Evolutionary conservation across 2,113 vertebrate species (phyloP), one percentile per base, ranked within the genome.

Genomic region (Megaceryle maxima): DNA sequence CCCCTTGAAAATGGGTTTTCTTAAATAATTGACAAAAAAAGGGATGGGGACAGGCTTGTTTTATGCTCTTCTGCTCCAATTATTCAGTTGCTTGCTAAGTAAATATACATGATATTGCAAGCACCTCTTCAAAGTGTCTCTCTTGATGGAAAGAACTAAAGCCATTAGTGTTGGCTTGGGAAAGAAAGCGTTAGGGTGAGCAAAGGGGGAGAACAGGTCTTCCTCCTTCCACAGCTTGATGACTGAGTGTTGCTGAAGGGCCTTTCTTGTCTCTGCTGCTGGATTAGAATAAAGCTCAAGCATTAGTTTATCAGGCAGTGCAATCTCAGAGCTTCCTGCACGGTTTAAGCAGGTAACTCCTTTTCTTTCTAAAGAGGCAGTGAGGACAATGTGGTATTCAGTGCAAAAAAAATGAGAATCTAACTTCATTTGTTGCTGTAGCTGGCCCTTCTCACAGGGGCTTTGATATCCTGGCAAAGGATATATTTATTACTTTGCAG

Each of bases 61-160:
- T 75, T 37, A 6, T 92, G 86, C 90, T 92, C 35, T 94, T 94
- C 95, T 96, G 90, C 92, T 95, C 13, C 18, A 95, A 13, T 94
- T 94, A 46, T 10, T 94, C 82, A 46, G 56, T 59, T 73, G 55
- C 64, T 86, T 7, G 60, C 55, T 84, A 21, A 83, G 37, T 56
- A 75, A 92, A 93, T 26, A 43, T 24, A 70, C 24, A 12, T 21
- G 66, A n/a, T 20, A 10, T 7, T 41, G 44, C 67, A 68, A 67
- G 86, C 41, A 68, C 44, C 48, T 94, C 48, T 87, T 48, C 50
- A 37, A 4, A 35, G 25, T 2, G 8, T 41, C 14, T 48, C 20
- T 64, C 35, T 29, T 24, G 72, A 55, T 41, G 51, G 37, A 63
- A 74, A 16, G 43, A 88, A 69, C 50, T 26, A 17, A 50, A 81